Percentiles rank a stretch among this genome's conserved stretches.
phyloP scores from a whole-genome alignment of 2,797 vertebrate species.

The Danio aesculapii region DNA sequence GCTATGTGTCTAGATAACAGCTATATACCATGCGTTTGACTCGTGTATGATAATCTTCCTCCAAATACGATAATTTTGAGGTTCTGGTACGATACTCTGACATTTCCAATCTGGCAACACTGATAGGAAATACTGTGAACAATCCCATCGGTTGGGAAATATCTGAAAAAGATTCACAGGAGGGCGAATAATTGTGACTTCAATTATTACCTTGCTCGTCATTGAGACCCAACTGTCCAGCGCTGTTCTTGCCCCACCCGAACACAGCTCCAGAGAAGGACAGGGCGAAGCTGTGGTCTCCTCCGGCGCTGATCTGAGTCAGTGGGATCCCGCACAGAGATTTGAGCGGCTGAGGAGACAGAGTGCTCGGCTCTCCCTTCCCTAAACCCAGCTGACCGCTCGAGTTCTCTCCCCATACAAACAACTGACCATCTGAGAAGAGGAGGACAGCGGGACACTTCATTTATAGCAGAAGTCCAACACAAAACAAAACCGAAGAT shows the following conservation, averaged over 20 bases:
- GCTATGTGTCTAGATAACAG: no score
- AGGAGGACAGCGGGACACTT: constrained; percentile 60
- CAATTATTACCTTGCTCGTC: constrained; percentile 83
- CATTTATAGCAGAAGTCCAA: background rate
- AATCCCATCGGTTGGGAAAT: no score
- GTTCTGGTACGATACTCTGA: no score
- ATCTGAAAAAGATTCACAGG: no score
- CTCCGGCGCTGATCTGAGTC: constrained; percentile 88
- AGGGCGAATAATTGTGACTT: no score
- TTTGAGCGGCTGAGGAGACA: constrained; percentile 76
- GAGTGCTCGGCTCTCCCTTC: constrained; percentile 74
- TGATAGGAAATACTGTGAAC: no score
- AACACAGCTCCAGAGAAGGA: constrained; percentile 89
- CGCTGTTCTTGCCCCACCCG: constrained; percentile 89
- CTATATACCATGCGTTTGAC: no score
- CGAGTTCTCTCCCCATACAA: constrained; percentile 91
- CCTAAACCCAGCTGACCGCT: constrained; percentile 93
- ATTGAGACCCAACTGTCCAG: constrained; percentile 90
- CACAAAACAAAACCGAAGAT: background rate
- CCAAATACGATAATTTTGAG: no score
- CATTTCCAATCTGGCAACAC: no score
- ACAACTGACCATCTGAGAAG: constrained; percentile 85
- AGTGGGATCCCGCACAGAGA: constrained; percentile 89
- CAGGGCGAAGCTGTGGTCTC: constrained; percentile 89
- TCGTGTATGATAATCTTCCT: no score